Evolutionary conservation across 1,140 invertebrate species (phyloP), one percentile per base, ranked within the genome.

Genomic region (Leptinotarsa lineolata): DNA sequence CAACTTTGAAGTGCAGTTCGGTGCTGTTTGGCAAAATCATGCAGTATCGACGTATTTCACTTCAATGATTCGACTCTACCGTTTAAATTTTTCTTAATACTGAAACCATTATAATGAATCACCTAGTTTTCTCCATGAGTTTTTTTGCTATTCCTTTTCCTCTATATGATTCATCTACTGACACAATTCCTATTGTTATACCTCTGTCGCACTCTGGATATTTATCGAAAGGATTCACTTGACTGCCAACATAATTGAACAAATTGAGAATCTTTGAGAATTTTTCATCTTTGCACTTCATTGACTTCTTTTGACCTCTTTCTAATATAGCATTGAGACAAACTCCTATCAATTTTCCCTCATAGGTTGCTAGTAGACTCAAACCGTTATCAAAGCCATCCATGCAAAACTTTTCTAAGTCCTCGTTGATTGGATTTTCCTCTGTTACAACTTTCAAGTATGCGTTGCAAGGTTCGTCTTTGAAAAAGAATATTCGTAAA

Each of bases 391-490:
- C 80, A 1, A 92, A 81, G 1, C 88, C 85, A 13, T 86, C 83
- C 15, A 86, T 80, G 13, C 89, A 89, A 77, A 91, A 92, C 3
- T 90, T 86, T 76, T 93, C 92, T 16, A 92, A 80, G 76, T 92
- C 90, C 2, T 78, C 4, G 77, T 91, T 92, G 8, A 86, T 87
- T n/a, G 87, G 88, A n/a, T 89, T 86, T 20, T 89, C 86, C 3
- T 88, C 88, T 12, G 89, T 88, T 73, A 92, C 84, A 0, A 92
- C 81, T 58, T 88, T 82, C 20, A 92, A 87, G 48, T 83, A 86
- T 4, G 89, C 82, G 81, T 92, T 92, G n/a, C 92, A 83, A 0
- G 92, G 92, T 77, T 93, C 92, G 72, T 93, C 91, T 16, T 86
- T 86, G 85, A 92, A 92, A 86, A 93, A 93, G 80, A 88, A 90